A percentile compares a stretch with the other conserved stretches of the same genome.
These are phyloP conservation scores for Chaenocephalus aceratus DNA, from an alignment of 2,113 vertebrate species.

Conservation along the genomic window DNA sequence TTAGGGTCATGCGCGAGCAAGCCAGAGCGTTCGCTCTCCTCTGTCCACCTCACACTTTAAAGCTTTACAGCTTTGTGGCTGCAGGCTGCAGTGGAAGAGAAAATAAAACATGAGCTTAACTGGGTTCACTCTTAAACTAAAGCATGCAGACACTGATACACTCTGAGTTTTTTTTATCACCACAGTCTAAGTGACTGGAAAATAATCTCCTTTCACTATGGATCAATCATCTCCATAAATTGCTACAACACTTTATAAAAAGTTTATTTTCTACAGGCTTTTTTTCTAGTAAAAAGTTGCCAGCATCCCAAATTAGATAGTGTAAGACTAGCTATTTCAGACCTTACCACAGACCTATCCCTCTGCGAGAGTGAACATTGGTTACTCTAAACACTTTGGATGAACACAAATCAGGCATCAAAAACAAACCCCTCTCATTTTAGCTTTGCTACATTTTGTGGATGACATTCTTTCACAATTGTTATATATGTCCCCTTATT, in stretches of 20 bases:
- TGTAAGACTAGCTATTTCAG: constrained; percentile 46
- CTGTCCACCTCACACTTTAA: constrained; percentile 36
- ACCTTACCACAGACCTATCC: constrained; percentile 39
- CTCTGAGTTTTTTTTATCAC: background rate
- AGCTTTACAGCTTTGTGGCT: constrained; percentile 54
- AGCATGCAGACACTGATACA: constrained; percentile 17
- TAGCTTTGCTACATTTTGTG: background rate
- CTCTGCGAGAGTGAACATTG: constrained; percentile 26
- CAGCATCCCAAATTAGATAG: constrained; percentile 41
- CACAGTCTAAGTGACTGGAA: background rate
- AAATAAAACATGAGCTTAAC: constrained; percentile 16
- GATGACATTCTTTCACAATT: background rate
- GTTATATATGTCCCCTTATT: background rate
- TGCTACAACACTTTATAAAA: constrained; percentile 1
- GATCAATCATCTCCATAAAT: constrained; percentile 5
- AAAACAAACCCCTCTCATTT: constrained; percentile 21
- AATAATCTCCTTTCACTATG: background rate
- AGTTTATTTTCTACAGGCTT: background rate
- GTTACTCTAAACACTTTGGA: constrained; percentile 38
- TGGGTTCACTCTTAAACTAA: constrained; percentile 2
- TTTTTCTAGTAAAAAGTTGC: constrained; percentile 38
- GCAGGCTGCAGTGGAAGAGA: constrained; percentile 23
- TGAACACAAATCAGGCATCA: constrained; percentile 36
- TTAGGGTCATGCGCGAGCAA: constrained; percentile 63
- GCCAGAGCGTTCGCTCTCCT: constrained; percentile 29